Percentiles rank a stretch among this genome's conserved stretches.
phyloP scores from a whole-genome alignment of 1,140 invertebrate genomes.

The Apis cerana region DNA sequence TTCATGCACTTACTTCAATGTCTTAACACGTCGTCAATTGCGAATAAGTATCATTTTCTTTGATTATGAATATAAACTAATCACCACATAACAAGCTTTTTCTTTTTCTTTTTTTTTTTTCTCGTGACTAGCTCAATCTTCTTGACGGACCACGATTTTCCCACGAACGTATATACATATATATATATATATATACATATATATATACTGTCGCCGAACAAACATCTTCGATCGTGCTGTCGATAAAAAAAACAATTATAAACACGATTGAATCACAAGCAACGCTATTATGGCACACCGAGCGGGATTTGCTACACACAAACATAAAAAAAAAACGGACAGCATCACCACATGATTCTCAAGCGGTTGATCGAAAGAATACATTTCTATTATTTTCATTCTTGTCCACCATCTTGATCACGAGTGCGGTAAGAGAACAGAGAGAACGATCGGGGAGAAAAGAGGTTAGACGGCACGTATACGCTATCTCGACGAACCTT shows the following conservation, averaged over 20 bases:
- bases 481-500: neutral
- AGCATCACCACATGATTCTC: conserved; percentile 21
- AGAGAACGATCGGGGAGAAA: conserved; percentile 33
- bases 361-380: conserved; percentile 1
- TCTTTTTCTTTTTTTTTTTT: neutral
- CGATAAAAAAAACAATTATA: conserved; percentile 15
- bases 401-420: neutral
- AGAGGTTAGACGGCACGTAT: conserved; percentile 12
- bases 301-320: conserved; percentile 29
- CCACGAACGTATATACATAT: neutral
- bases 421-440: conserved; percentile 37
- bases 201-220: neutral
- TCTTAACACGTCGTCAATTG: neutral
- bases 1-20: conserved; percentile 35
- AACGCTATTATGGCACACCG: conserved; percentile 60
- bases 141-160: neutral
- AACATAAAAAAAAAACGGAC: conserved; percentile 11
- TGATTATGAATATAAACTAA: conserved; percentile 60
- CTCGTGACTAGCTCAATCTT: conserved; percentile 61
- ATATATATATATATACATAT: neutral
- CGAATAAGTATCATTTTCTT: conserved; percentile 1
- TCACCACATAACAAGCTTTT: conserved; percentile 71
- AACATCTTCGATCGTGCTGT: conserved; percentile 18
- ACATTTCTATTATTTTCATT: neutral
- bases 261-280: conserved; percentile 47